Percentiles rank a stretch among this genome's conserved stretches.
These are phyloP conservation scores for Pygoscelis antarcticus DNA, from an alignment of 2,113 vertebrate genomes.

Conservation along the genomic window DNA sequence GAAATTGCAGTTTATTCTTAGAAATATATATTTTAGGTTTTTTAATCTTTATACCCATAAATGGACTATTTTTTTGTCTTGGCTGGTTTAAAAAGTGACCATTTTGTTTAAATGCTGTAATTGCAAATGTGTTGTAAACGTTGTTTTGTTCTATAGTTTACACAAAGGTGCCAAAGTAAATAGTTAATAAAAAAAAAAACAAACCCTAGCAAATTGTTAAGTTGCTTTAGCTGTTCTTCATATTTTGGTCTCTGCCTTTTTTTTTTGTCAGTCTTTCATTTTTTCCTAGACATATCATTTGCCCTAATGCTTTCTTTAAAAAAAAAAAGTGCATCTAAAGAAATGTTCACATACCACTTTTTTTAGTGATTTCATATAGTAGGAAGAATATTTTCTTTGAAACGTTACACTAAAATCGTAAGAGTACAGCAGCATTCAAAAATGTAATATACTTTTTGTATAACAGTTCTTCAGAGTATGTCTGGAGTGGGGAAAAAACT, in stretches of 20 bases:
- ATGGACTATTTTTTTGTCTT: conserved; percentile 69
- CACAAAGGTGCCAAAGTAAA: conserved; percentile 73
- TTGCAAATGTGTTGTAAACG: conserved; percentile 65
- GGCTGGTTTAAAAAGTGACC: conserved; percentile 70
- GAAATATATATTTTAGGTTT: conserved; percentile 68
- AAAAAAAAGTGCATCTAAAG: conserved; percentile 35
- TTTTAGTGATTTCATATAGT: conserved; percentile 58
- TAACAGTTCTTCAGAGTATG: conserved; percentile 64
- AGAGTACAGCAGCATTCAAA: conserved; percentile 79
- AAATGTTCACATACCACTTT: conserved; percentile 47
- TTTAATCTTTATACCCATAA: conserved; percentile 68
- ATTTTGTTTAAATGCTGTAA: conserved; percentile 70
- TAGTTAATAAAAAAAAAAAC: conserved; percentile 36
- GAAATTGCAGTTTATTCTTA: conserved; percentile 72
- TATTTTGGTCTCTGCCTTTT: conserved; percentile 41
- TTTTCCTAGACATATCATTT: conserved; percentile 57
- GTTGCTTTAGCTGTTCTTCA: conserved; percentile 62
- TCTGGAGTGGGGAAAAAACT: conserved; percentile 43
- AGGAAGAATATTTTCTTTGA: conserved; percentile 62
- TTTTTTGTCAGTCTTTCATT: background rate
- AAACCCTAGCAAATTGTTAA: conserved; percentile 30
- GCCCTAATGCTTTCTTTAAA: conserved; percentile 58
- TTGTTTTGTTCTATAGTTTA: conserved; percentile 71
- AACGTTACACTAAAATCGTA: conserved; percentile 61
- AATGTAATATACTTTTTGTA: conserved; percentile 76